Evolutionary conservation across 2,113 vertebrate genomes (phyloP), one percentile per base, ranked within the genome.

Genomic region (Saimiri boliviensis): DNA sequence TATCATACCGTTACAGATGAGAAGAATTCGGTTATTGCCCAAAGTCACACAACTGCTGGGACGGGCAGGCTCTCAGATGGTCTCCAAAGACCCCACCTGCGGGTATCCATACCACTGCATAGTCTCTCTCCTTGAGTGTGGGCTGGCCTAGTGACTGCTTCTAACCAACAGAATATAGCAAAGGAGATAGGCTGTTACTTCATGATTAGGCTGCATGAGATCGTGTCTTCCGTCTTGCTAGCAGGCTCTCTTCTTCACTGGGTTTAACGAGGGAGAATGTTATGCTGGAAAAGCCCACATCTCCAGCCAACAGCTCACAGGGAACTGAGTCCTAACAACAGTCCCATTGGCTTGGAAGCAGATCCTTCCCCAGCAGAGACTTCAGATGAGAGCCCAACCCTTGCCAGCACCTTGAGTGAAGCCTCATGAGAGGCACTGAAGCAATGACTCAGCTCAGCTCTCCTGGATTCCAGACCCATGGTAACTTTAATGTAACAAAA

Each of bases 71-170:
- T 35, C 42, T 45, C 42, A 21, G 9, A 32, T 17, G 37, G 45
- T 35, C 35, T 77, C 77, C 0, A 0, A 32, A 1, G 32, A 63
- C 1, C 40, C 86, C 35, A 13, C 20, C 32, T 14, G 37, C 35
- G 42, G 27, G 40, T 37, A 14, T 47, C 35, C 19, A 13, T 14
- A 63, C 17, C 17, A 63, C 23, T 21, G 6, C 12, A 17, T 7
- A 23, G n/a, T 54, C n/a, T 86, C 79, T 70, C 12, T 45, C 56
- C 23, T 82, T 20, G 52, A 54, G 85, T 71, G 60, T 45, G 35
- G 42, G 30, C 35, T 79, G 45, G 42, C 54, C 60, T 27, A 20
- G 19, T 56, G 56, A 71, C 66, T 71, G 32, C 82, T 88, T 60
- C 47, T 60, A 21, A 83, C 60, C 92, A 88, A 47, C 12, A 40